Conservation (phyloP, 2,797 vertebrate species). For the Sebastolobus altivelis region DNA sequence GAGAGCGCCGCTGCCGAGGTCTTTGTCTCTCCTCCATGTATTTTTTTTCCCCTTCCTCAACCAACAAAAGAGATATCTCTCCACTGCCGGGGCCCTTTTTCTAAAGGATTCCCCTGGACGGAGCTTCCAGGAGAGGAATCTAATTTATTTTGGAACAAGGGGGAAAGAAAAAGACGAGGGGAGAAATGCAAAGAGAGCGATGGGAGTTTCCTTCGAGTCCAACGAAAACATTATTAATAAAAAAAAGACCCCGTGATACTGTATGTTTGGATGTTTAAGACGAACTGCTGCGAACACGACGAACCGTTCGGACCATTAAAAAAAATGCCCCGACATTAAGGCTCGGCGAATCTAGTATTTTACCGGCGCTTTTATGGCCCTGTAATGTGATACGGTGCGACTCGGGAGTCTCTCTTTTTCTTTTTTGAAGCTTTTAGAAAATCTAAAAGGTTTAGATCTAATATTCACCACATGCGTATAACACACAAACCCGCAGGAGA, state of each 20-base stretch:
- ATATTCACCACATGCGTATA: slow-evolving; percentile 48
- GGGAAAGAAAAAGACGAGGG: slow-evolving; percentile 51
- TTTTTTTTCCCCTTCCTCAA: slow-evolving; percentile 29
- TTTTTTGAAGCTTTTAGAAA: slow-evolving; percentile 34
- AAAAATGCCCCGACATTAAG: slow-evolving; percentile 8
- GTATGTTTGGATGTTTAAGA: slow-evolving; percentile 30
- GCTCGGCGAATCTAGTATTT: slow-evolving; percentile 19
- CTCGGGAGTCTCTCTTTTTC: slow-evolving; percentile 28
- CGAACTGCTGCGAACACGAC: slow-evolving; percentile 15
- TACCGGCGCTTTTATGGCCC: slow-evolving; percentile 41
- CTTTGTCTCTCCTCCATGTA: slow-evolving; percentile 75
- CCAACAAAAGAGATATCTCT: slow-evolving; percentile 69
- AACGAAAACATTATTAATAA: slow-evolving; percentile 44
- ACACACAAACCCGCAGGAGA: slow-evolving; percentile 34
- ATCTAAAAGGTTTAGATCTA: slow-evolving; percentile 38
- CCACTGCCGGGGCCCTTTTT: slow-evolving; percentile 35
- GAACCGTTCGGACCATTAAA: slow-evolving; percentile 38
- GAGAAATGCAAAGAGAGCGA: slow-evolving; percentile 45
- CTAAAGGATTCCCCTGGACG: slow-evolving; percentile 66
- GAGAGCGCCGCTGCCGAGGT: slow-evolving; percentile 66
- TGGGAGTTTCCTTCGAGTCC: slow-evolving; percentile 48
- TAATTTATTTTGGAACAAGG: slow-evolving; percentile 76
- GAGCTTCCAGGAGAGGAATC: slow-evolving; percentile 67
- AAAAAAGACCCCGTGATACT: slow-evolving; percentile 18
- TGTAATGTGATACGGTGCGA: slow-evolving; percentile 54